A percentile compares a stretch with the other conserved stretches of the same genome.
phyloP scores from a whole-genome alignment of 2,113 vertebrate genomes.

The Numida meleagris region DNA sequence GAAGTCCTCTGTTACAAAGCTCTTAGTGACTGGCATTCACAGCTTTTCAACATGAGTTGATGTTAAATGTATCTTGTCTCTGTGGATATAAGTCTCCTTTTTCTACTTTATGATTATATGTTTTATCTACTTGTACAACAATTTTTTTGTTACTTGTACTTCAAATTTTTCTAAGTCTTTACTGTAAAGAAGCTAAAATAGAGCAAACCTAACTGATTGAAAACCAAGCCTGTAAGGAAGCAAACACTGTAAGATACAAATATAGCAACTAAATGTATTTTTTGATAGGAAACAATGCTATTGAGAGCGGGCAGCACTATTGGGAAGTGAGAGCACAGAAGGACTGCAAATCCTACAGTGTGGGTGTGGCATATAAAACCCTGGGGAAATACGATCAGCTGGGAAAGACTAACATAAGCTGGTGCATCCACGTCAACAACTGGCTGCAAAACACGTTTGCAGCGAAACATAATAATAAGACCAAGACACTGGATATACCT shows the following conservation, averaged over 20 bases:
- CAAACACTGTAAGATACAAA: neutral
- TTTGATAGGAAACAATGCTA: conserved; percentile 85
- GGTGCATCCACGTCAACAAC: conserved; percentile 93
- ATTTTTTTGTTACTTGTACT: neutral
- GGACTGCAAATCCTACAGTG: conserved; percentile 92
- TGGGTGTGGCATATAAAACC: conserved; percentile 88
- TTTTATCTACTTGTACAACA: neutral
- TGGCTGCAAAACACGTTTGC: conserved; percentile 92
- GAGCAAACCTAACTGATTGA: neutral
- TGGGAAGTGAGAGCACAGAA: conserved; percentile 92
- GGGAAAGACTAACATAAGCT: conserved; percentile 89
- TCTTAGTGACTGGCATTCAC: neutral
- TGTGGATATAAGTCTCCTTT: fast-evolving
- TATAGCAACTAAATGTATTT: neutral
- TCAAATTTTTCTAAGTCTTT: neutral
- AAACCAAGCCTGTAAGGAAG: fast-evolving
- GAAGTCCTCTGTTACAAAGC: neutral
- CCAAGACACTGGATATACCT: conserved; percentile 84
- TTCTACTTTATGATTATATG: neutral
- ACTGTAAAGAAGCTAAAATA: neutral
- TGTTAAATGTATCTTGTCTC: neutral
- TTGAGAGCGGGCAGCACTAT: conserved; percentile 89
- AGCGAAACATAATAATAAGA: conserved; percentile 94
- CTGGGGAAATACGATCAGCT: conserved; percentile 94
- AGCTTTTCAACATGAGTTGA: neutral